Base-by-base conservation (phyloP, 2,888 invertebrate genomes). In the Azorinus chamasolen region DNA sequence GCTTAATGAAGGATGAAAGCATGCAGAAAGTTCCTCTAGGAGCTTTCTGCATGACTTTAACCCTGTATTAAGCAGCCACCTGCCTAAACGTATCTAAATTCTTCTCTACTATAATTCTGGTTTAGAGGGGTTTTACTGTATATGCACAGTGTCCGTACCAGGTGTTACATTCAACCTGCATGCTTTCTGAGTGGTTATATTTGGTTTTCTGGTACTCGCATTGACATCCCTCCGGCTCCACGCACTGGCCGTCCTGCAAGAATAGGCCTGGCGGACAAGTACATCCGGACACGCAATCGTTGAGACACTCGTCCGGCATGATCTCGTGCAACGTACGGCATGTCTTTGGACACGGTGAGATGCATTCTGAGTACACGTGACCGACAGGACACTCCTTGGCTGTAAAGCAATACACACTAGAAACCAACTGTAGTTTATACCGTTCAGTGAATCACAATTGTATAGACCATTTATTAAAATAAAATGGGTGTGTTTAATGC, bases 231-330 rank as follows among this genome's bases (percentile, higher is more conserved):
- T 75, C 72, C 3, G 86, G 76, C 20, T 57, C 41, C 16, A 90
- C 81, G 79, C 91, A 91, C 27, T 76, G 25, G 6, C 87, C 89
- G 25, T 89, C 74, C 62, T 88, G 85, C 18, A 88, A 66, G 64
- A 97, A 95, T 0, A 95, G 95, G 0, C 96, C 97, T 12, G 95
- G 93, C 0, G 97, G 96, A 91, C 98, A 98, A 93, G 96, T 96
- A 91, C 98, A 98, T 0, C 97, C 98, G 90, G 97, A 97, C 61
- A 96, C 95, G 87, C 97, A 97, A 3, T 94, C 93, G 53, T 55
- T 41, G 41, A 57, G 39, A 39, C 83, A 83, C 12, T 54, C 54
- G 18, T 71, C 74, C 1, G 80, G 58, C 63, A 74, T 39, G 16
- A 82, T 73, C 32, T 69, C 50, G 57, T 83, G 76, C 2, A 84